Evolutionary conservation across 2,113 vertebrate species (phyloP), one percentile per base, ranked within the genome.

Genomic region (Sterrhoptilus dennistouni): DNA sequence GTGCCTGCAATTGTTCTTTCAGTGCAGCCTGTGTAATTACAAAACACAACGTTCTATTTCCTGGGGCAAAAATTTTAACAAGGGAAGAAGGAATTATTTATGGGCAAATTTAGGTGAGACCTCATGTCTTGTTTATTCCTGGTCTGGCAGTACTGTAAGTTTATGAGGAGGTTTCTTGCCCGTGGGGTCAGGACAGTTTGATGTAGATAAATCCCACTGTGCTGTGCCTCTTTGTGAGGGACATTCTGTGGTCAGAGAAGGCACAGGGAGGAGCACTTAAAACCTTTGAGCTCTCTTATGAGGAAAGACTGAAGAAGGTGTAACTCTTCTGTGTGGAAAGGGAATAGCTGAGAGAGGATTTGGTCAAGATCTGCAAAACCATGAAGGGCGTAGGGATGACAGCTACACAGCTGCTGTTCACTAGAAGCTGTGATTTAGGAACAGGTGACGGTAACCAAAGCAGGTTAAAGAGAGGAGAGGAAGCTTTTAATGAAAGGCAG

Each of bases 361-460:
- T 20, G 18, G 18, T 28, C 19, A 44, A 81, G 60, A n/a, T 66
- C 19, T 53, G 35, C 13, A n/a, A 70, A 74, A 18, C 15, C 2
- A 0, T 8, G 9, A 27, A 35, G 20, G 18, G 14, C 12, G 10
- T 11, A 27, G n/a, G 78, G 28, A 13, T 0, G 6, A 23, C 16
- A 81, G 33, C 21, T 40, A 8, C 66, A 28, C 53, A 50, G 23
- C 63, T 86, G 70, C 72, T 64, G 2, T 2, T 57, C 52, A 11
- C 5, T 19, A 19, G 45, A 28, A 38, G 27, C 36, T 47, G 63
- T 60, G 63, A 40, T 64, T 40, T 7, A 57, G 36, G 40, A 72
- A 20, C 33, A 83, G 44, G 75, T 72, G 83, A 20, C 9, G 27
- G 33, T 35, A 42, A 56, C 28, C 60, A 12, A 27, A 74, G 54